phyloP scores from a whole-genome alignment of 2,113 vertebrate genomes.

The Galemys pyrenaicus region DNA sequence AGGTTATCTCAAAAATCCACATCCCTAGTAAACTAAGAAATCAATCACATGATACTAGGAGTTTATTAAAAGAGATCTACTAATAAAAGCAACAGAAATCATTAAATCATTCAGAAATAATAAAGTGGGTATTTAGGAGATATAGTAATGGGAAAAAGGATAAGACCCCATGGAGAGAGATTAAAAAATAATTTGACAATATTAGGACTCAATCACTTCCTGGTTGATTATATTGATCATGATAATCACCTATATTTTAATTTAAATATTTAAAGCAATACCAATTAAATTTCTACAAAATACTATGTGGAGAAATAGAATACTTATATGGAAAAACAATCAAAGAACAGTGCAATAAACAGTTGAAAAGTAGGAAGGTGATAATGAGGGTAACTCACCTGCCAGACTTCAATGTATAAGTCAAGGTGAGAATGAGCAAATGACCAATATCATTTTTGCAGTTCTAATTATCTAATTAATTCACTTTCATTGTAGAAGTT shows the following conservation, averaged over 20 bases:
- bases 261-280: background rate
- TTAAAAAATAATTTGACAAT: background rate
- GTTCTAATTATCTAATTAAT: background rate
- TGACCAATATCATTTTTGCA: background rate
- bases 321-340: background rate
- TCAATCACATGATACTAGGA: background rate
- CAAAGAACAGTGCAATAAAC: background rate
- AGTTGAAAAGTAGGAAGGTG: background rate
- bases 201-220: background rate
- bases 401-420: background rate
- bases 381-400: background rate
- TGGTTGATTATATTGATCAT: background rate
- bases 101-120: constrained; percentile 12
- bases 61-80: background rate
- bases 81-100: background rate
- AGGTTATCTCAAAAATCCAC: background rate
- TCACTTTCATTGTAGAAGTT: background rate
- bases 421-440: background rate
- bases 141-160: background rate
- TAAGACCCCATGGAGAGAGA: background rate
- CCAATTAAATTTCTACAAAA: background rate
- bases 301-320: background rate
- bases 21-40: constrained; percentile 11
- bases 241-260: background rate
- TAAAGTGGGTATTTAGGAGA: background rate